phyloP scores from a whole-genome alignment of 2,888 invertebrate species.

The Elmis aenea region DNA sequence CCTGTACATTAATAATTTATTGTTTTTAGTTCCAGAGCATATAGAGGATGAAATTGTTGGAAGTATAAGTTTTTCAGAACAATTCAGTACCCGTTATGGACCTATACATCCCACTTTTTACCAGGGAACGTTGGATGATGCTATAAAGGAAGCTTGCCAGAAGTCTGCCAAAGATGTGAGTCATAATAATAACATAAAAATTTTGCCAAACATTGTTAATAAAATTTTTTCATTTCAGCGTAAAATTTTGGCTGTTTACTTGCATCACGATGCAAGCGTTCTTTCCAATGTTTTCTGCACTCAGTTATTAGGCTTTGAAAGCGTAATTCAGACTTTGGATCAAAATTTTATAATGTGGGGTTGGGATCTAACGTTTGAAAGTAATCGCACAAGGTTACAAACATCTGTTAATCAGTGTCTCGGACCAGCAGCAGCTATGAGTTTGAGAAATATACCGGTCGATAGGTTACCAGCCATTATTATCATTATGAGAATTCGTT shows the following conservation, averaged over 20 bases:
- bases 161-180: constrained; percentile 85
- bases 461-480: constrained; percentile 86
- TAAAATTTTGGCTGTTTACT: constrained; percentile 87
- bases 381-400: constrained; percentile 77
- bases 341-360: constrained; percentile 93
- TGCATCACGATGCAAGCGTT: constrained; percentile 95
- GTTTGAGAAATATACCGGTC: constrained; percentile 77
- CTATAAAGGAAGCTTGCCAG: constrained; percentile 82
- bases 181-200: constrained; percentile 11
- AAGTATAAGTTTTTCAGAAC: constrained; percentile 78
- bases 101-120: constrained; percentile 85
- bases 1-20: too few relatives aligned
- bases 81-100: constrained; percentile 83
- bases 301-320: constrained; percentile 86
- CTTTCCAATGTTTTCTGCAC: constrained; percentile 96
- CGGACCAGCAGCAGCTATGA: constrained; percentile 77
- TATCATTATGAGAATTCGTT: constrained; percentile 81
- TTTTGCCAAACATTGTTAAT: neutral
- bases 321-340: constrained; percentile 82
- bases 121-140: constrained; percentile 86
- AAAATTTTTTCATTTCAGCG: constrained; percentile 57
- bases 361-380: constrained; percentile 91
- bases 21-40: constrained; percentile 75
- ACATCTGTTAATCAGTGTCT: constrained; percentile 70
- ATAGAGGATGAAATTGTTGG: constrained; percentile 82